These are phyloP conservation scores for Dyspetes luteomarginatus DNA, from an alignment of 2,888 invertebrate species.

Conservation along the genomic window DNA sequence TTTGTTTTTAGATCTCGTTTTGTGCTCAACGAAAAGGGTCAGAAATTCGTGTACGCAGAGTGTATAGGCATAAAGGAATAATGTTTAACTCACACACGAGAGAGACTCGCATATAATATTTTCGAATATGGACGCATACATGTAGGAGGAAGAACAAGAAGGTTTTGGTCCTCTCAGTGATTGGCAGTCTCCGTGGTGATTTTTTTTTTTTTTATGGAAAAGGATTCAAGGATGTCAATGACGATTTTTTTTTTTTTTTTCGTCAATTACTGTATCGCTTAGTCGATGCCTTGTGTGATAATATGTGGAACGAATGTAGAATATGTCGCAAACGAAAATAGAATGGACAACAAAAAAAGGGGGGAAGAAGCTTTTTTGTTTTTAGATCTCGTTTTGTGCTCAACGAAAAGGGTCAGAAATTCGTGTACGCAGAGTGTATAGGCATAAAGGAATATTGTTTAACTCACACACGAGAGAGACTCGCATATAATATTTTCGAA, in stretches of 20 bases:
- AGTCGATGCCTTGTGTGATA: too few relatives aligned
- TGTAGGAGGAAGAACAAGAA: not conserved
- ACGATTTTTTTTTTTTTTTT: not conserved
- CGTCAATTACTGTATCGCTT: too few relatives aligned
- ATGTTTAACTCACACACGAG: constrained; percentile 9
- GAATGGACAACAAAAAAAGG: too few relatives aligned
- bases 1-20: too few relatives aligned
- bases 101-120: constrained; percentile 17
- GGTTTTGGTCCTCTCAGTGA: not conserved
- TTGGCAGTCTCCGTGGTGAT: not conserved
- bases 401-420: too few relatives aligned
- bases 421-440: too few relatives aligned
- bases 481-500: constrained; percentile 18
- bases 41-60: too few relatives aligned
- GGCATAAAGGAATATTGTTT: constrained; percentile 23
- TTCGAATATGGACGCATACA: constrained; percentile 28
- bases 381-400: too few relatives aligned
- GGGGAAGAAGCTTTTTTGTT: too few relatives aligned
- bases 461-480: not conserved
- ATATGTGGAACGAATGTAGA: too few relatives aligned
- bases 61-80: constrained; percentile 16
- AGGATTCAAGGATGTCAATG: not conserved
- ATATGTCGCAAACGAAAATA: too few relatives aligned
- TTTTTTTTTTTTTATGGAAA: not conserved
- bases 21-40: too few relatives aligned